A percentile compares a stretch with the other conserved stretches of the same genome.
These are phyloP conservation scores for Cotesia congregata DNA, from an alignment of 2,888 invertebrate genomes.

Conservation along the genomic window DNA sequence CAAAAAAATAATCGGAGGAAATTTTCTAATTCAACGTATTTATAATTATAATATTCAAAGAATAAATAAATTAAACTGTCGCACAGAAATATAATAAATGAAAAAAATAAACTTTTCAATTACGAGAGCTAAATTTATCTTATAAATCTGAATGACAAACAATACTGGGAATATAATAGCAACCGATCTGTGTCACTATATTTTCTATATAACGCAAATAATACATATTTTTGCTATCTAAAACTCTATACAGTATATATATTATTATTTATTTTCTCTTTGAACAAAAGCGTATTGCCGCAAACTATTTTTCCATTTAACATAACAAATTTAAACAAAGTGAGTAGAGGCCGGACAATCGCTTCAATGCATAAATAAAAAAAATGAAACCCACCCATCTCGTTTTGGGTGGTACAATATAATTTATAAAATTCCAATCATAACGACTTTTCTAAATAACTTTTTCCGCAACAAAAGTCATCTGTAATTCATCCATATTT, in stretches of 20 bases:
- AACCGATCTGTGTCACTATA: background rate
- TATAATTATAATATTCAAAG: too few relatives aligned
- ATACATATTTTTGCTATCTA: background rate
- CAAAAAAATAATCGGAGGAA: too few relatives aligned
- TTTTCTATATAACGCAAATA: background rate
- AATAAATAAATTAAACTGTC: too few relatives aligned
- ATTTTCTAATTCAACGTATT: too few relatives aligned
- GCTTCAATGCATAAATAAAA: conserved; percentile 21
- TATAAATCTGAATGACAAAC: background rate
- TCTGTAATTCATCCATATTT: background rate
- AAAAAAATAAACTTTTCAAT: background rate
- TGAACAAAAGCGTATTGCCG: background rate
- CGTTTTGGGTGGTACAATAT: background rate
- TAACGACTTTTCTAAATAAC: conserved; percentile 1
- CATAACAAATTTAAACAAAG: background rate
- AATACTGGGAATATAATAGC: background rate
- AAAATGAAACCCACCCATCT: background rate
- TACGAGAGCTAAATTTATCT: background rate
- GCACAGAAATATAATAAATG: too few relatives aligned
- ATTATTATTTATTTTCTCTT: background rate
- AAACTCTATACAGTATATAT: background rate
- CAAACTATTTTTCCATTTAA: background rate
- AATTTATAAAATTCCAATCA: background rate
- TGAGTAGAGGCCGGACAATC: conserved; percentile 6
- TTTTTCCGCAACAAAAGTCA: background rate